Base-by-base conservation (phyloP, 2,888 invertebrate species). In the Acrocera orbiculus region DNA sequence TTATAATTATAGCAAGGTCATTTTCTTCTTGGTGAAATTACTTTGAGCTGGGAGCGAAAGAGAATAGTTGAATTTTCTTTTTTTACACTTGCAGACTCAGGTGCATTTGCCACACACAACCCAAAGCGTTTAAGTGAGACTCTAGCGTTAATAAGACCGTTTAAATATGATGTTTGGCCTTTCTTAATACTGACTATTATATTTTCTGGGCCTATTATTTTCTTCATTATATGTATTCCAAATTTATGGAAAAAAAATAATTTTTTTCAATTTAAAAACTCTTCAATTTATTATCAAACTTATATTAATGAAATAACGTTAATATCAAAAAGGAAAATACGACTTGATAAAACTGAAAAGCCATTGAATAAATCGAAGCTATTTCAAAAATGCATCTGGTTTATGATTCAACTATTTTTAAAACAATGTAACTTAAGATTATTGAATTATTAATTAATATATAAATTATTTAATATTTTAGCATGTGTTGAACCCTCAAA, bases 151-250 rank as follows among this genome's bases (percentile, higher is more conserved):
- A 65, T 80, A 40, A 63, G 79, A 30, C 79, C 80, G 1, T 80
- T 80, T 47, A 70, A 70, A 36, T 72, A 71, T 66, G 69, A 77
- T 59, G 79, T 80, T 0, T 80, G 79, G 80, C 77, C 78, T 0
- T 65, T 73, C 16, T 68, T 80, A 2, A 65, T 70, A 4, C 59
- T 71, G 1, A 75, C 76, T 0, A 55, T 77, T 4, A 49, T 75
- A 1, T 53, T 75, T 14, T 70, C 76, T 0, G 80, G 79, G 0
- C 79, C 78, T 22, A 66, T 74, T 3, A 58, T 80, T 11, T 80
- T 76, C 63, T 50, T 67, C 4, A 67, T 78, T 27, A 73, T 78
- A 20, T 70, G 69, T 3, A 62, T 73, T 2, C 76, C 77, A 2
- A 48, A 53, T 30, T 47, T 42, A 15, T 53, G 42, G 30, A 22